A percentile compares a stretch with the other conserved stretches of the same genome.
Evolutionary conservation across 2,888 invertebrate genomes (phyloP).

Genomic region (Alsophila aescularia): DNA sequence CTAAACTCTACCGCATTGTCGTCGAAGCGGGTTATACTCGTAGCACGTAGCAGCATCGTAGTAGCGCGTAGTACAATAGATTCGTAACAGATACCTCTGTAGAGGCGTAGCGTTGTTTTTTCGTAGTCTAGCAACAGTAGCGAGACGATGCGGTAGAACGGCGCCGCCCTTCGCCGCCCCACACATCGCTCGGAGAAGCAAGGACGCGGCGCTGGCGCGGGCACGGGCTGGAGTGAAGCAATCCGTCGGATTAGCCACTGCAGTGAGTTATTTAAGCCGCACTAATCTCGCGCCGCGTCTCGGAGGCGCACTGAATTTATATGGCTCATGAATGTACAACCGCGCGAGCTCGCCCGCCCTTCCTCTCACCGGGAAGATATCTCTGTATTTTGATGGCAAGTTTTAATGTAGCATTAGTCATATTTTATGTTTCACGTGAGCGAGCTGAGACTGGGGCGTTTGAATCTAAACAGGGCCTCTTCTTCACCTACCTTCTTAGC

Average conservation of each 20-base stretch:
- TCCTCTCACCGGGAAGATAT: background rate
- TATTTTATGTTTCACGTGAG: background rate
- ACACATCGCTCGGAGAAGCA: background rate
- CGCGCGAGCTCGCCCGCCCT: background rate
- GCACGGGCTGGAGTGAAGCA: background rate
- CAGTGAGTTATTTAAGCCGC: slow-evolving; percentile 4
- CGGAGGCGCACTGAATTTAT: slow-evolving; percentile 10
- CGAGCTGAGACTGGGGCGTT: too few relatives aligned
- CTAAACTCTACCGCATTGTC: too few relatives aligned
- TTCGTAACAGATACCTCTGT: background rate
- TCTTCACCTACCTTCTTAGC: too few relatives aligned
- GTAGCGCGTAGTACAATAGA: background rate
- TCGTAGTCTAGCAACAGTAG: background rate
- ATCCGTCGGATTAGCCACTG: slow-evolving; percentile 3
- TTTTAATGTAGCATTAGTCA: background rate
- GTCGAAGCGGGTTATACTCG: background rate
- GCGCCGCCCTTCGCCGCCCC: background rate
- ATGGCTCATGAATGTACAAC: slow-evolving; percentile 11
- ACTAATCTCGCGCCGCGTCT: slow-evolving; percentile 4
- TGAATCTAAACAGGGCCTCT: too few relatives aligned
- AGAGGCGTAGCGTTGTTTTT: background rate
- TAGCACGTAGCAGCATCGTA: background rate
- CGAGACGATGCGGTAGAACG: background rate
- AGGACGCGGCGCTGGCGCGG: too few relatives aligned
- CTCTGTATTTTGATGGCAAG: background rate